These are phyloP conservation scores for Sebastes itinus DNA, from an alignment of 2,797 vertebrate species.

Conservation along the genomic window DNA sequence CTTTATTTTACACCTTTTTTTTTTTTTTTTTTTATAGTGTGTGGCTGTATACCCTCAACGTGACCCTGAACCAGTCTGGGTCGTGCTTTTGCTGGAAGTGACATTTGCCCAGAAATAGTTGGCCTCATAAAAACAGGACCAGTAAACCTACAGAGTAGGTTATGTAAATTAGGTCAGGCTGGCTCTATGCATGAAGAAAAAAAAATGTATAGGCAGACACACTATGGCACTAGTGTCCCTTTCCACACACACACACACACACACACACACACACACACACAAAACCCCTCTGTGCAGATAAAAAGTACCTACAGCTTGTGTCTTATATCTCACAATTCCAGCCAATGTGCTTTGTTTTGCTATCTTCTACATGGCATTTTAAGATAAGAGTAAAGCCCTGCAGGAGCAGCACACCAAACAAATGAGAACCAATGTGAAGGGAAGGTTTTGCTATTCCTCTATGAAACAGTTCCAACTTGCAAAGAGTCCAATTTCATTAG, in stretches of 20 bases:
- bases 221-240: neutral
- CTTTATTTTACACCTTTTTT: no score
- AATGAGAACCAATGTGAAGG: conserved; percentile 10
- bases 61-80: conserved; percentile 66
- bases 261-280: neutral
- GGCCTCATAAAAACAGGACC: conserved; percentile 39
- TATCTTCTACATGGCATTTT: conserved; percentile 18
- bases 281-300: neutral
- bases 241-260: neutral
- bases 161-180: conserved; percentile 45
- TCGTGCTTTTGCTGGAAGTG: conserved; percentile 54
- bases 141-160: neutral
- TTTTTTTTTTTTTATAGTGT: no score
- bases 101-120: conserved; percentile 52
- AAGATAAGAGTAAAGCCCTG: conserved; percentile 22
- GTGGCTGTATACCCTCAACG: conserved; percentile 5
- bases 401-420: conserved; percentile 1
- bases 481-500: neutral
- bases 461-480: neutral
- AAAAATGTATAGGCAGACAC: neutral
- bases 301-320: neutral
- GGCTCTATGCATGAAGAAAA: neutral
- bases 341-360: conserved; percentile 16
- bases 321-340: neutral
- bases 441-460: neutral